These are phyloP conservation scores for Meteorus sp. DNA, from an alignment of 1,140 invertebrate genomes.

Conservation along the genomic window DNA sequence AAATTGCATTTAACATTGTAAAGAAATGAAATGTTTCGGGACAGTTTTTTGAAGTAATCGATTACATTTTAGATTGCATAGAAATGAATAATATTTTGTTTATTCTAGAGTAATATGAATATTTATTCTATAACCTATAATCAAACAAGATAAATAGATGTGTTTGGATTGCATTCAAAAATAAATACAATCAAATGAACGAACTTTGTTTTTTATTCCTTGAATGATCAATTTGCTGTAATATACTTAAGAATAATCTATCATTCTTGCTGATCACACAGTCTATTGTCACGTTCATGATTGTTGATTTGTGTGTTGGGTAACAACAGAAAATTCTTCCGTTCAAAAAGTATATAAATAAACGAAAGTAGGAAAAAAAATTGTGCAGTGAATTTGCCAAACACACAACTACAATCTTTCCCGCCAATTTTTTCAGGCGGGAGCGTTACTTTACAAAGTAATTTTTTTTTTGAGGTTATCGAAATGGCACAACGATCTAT, in stretches of 20 bases:
- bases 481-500: slow-evolving; percentile 45
- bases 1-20: slow-evolving; percentile 50
- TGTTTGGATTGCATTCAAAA: slow-evolving; percentile 43
- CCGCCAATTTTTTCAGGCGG: slow-evolving; percentile 7
- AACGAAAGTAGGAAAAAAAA: slow-evolving; percentile 16
- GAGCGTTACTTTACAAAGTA: too few relatives aligned
- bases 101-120: slow-evolving; percentile 49
- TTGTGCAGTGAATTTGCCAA: background rate
- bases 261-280: too few relatives aligned
- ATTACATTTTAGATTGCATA: slow-evolving; percentile 31
- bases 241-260: slow-evolving; percentile 13
- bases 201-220: too few relatives aligned
- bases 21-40: slow-evolving; percentile 17
- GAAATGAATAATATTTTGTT: slow-evolving; percentile 47
- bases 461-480: slow-evolving; percentile 27
- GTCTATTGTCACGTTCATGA: too few relatives aligned
- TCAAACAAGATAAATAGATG: slow-evolving; percentile 48
- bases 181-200: too few relatives aligned
- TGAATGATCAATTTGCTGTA: too few relatives aligned
- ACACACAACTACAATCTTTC: too few relatives aligned
- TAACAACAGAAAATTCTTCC: too few relatives aligned
- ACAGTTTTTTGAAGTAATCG: slow-evolving; percentile 20
- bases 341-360: too few relatives aligned
- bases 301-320: too few relatives aligned
- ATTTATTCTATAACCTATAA: slow-evolving; percentile 51